Evolutionary conservation across 2,888 invertebrate genomes (phyloP).

Genomic region (Polia nebulosa): DNA sequence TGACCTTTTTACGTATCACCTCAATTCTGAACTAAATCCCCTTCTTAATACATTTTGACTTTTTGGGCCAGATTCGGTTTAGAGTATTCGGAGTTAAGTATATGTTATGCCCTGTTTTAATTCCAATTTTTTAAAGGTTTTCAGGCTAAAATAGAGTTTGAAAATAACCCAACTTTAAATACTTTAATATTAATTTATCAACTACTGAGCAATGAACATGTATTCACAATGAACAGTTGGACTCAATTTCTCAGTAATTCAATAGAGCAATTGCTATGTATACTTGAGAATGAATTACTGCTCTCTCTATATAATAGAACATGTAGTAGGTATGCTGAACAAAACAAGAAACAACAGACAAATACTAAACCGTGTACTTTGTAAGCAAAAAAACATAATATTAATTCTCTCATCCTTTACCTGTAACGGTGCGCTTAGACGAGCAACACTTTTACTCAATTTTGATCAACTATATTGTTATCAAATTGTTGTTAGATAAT

Average conservation of each 20-base stretch:
- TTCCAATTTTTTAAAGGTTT: no score
- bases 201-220: not conserved
- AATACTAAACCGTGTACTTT: constrained; percentile 4
- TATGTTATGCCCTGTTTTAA: no score
- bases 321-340: not conserved
- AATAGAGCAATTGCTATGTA: constrained; percentile 17
- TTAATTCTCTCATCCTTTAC: constrained; percentile 35
- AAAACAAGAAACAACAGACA: constrained; percentile 19
- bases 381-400: constrained; percentile 34
- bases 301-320: constrained; percentile 2
- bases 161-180: no score
- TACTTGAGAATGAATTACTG: not conserved
- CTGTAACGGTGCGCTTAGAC: constrained; percentile 1
- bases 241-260: constrained; percentile 20
- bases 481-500: no score
- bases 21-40: no score
- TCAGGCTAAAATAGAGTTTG: no score
- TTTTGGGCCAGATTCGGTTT: no score
- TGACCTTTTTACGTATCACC: no score
- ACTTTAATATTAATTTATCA: no score
- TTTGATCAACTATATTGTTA: not conserved
- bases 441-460: constrained; percentile 6
- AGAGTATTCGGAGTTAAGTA: no score
- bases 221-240: constrained; percentile 16
- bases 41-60: no score